phyloP scores from a whole-genome alignment of 1,140 invertebrate species.

The Drosophila suzukii region DNA sequence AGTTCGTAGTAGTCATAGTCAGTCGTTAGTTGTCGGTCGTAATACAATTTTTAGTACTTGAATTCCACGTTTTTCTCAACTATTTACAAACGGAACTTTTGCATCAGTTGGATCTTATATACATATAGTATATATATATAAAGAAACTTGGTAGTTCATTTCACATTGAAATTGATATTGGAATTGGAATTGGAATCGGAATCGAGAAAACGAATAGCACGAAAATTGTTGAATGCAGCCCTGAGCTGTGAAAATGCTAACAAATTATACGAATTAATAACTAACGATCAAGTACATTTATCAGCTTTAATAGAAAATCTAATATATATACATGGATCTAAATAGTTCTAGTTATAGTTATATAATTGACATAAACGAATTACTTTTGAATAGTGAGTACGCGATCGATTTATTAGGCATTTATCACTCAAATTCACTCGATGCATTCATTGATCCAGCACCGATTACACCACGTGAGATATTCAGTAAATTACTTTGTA shows the following conservation, averaged over 20 bases:
- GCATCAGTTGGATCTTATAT: constrained; percentile 39
- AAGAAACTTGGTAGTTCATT: constrained; percentile 68
- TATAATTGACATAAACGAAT: constrained; percentile 57
- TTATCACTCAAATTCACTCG: constrained; percentile 55
- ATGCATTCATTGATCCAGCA: constrained; percentile 31
- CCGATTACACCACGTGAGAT: constrained; percentile 35
- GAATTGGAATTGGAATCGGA: constrained; percentile 36
- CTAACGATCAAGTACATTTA: constrained; percentile 75
- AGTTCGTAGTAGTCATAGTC: constrained; percentile 17
- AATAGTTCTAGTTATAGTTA: constrained; percentile 57
- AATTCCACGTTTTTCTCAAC: constrained; percentile 58
- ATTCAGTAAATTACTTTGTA: constrained; percentile 19
- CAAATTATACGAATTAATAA: constrained; percentile 75
- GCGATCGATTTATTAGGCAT: constrained; percentile 73
- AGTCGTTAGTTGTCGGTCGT: constrained; percentile 28
- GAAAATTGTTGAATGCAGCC: constrained; percentile 26
- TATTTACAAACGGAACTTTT: constrained; percentile 52
- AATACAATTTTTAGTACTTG: constrained; percentile 39
- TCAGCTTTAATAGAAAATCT: constrained; percentile 82
- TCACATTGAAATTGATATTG: constrained; percentile 79
- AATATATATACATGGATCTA: constrained; percentile 55
- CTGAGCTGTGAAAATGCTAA: constrained; percentile 43
- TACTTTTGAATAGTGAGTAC: constrained; percentile 55
- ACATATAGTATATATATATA: constrained; percentile 25
- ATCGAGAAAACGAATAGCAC: constrained; percentile 16